A percentile compares a stretch with the other conserved stretches of the same genome.
Evolutionary conservation across 2,113 vertebrate genomes (phyloP).

Genomic region (Clupea harengus): DNA sequence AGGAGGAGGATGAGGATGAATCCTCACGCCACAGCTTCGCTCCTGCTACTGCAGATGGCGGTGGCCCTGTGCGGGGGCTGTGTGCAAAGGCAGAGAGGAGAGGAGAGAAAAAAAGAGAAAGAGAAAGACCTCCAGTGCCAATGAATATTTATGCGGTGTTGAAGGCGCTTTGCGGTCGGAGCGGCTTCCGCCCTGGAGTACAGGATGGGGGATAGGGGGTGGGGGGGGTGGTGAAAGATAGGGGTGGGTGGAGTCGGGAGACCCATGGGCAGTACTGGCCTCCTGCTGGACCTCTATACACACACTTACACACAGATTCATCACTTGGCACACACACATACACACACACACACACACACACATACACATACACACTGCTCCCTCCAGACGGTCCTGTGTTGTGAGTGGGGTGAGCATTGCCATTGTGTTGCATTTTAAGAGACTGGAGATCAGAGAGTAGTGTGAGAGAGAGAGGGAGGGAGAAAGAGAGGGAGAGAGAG

Average conservation of each 20-base stretch:
- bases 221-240: conserved; percentile 27
- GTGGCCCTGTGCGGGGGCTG: conserved; percentile 34
- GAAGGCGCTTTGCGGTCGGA: conserved; percentile 64
- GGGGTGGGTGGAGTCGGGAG: conserved; percentile 34
- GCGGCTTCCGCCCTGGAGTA: conserved; percentile 54
- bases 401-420: not conserved
- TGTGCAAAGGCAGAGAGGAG: conserved; percentile 47
- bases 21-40: conserved; percentile 63
- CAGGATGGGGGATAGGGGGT: conserved; percentile 53
- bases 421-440: conserved; percentile 1
- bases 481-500: conserved; percentile 39
- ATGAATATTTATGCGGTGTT: conserved; percentile 72
- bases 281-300: not conserved
- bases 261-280: not conserved
- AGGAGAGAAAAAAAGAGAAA: not conserved
- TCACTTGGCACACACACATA: no score
- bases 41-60: conserved; percentile 71
- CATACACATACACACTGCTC: not conserved
- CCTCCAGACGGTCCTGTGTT: not conserved
- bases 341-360: not conserved
- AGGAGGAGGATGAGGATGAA: conserved; percentile 66
- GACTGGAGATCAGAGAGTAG: not conserved
- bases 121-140: conserved; percentile 42
- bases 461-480: conserved; percentile 38
- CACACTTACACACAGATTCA: not conserved